Percentiles rank a stretch among this genome's conserved stretches.
Evolutionary conservation across 2,797 vertebrate species (phyloP).

Genomic region (Myiotriccus ornatus): DNA sequence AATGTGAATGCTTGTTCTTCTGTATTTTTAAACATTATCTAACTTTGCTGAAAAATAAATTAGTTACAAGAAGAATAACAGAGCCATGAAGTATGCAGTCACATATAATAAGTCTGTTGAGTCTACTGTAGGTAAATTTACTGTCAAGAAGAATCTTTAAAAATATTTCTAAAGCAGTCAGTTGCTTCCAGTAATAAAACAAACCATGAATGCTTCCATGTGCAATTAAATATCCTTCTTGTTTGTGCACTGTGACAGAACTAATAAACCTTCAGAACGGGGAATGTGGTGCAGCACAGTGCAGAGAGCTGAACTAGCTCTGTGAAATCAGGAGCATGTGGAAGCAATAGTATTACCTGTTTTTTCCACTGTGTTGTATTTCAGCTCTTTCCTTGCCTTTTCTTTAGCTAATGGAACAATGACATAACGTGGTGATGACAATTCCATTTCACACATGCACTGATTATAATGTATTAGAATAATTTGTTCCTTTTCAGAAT

Average conservation of each 20-base stretch:
- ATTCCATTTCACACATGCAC: neutral
- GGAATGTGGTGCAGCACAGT: neutral
- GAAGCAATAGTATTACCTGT: neutral
- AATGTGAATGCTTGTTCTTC: neutral
- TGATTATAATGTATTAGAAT: neutral
- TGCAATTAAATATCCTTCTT: neutral
- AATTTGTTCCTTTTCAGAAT: neutral
- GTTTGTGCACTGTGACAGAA: neutral
- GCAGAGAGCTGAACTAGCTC: neutral
- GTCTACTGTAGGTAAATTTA: neutral
- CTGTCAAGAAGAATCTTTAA: neutral
- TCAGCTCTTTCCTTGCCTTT: neutral
- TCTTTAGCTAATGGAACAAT: neutral
- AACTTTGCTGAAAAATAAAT: constrained; percentile 13
- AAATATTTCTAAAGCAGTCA: neutral
- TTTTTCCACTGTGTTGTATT: neutral
- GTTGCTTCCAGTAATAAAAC: neutral
- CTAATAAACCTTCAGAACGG: neutral
- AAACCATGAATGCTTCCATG: neutral
- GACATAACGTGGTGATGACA: neutral
- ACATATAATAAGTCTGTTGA: neutral
- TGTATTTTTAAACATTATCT: neutral
- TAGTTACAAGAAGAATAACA: neutral
- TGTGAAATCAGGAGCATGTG: neutral
- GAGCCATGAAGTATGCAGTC: neutral